Evolutionary conservation across 2,888 invertebrate species (phyloP).

Genomic region (Coremacera marginata): DNA sequence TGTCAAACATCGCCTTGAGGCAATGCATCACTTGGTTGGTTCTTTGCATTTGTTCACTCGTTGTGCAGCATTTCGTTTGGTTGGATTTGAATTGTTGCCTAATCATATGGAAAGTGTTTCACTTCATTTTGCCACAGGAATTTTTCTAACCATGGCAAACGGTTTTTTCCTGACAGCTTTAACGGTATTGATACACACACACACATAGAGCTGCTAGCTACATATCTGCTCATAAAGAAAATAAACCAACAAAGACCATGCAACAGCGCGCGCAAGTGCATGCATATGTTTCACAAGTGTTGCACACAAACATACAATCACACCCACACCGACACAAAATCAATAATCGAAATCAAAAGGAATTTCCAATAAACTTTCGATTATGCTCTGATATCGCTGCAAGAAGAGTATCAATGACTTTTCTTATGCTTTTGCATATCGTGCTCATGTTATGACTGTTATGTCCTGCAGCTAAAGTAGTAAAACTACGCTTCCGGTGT

Average conservation of each 20-base stretch:
- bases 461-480: background rate
- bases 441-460: background rate
- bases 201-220: no score
- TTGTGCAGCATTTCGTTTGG: constrained; percentile 16
- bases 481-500: background rate
- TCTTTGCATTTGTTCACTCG: constrained; percentile 2
- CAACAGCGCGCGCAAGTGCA: background rate
- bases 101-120: constrained; percentile 37
- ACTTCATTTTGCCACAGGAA: constrained; percentile 14
- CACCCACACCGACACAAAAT: background rate
- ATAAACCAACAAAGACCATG: no score
- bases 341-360: constrained; percentile 18
- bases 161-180: background rate
- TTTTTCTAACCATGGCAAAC: background rate
- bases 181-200: background rate
- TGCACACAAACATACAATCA: background rate
- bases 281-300: background rate
- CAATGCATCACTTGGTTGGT: constrained; percentile 1
- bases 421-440: background rate
- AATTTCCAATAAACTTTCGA: constrained; percentile 28
- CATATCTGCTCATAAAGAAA: no score
- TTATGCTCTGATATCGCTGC: background rate
- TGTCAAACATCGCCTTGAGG: constrained; percentile 3
- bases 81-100: constrained; percentile 37
- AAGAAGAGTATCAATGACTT: background rate